Conservation (phyloP, 1,140 invertebrate species). For the Aphaenogaster ashmeadi region DNA sequence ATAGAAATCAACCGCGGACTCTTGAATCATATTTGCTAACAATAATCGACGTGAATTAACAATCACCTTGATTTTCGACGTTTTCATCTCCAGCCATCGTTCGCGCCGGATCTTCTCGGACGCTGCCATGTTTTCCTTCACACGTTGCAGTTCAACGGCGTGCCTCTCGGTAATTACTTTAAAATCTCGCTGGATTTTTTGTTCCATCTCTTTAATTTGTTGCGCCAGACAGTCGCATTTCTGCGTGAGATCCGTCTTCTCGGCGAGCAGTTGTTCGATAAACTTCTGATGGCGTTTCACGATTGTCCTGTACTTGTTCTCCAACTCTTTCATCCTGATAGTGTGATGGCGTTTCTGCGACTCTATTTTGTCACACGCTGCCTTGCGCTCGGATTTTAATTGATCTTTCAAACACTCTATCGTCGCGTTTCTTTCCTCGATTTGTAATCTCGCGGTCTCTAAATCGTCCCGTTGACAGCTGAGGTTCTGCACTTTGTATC, state of each 20-base stretch:
- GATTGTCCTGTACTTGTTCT: slow-evolving; percentile 89
- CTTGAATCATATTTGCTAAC: slow-evolving; percentile 33
- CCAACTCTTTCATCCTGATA: slow-evolving; percentile 87
- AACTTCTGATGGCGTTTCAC: slow-evolving; percentile 91
- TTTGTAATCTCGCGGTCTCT: slow-evolving; percentile 79
- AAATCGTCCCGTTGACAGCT: slow-evolving; percentile 77
- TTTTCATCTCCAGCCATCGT: slow-evolving; percentile 91
- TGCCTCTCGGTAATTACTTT: slow-evolving; percentile 90
- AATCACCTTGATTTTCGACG: slow-evolving; percentile 90
- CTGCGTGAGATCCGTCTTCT: slow-evolving; percentile 90
- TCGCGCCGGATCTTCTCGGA: slow-evolving; percentile 90
- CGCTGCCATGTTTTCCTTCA: slow-evolving; percentile 89
- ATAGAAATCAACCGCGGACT: background rate
- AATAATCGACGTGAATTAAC: background rate
- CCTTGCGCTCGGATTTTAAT: slow-evolving; percentile 83
- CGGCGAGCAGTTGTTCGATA: slow-evolving; percentile 90
- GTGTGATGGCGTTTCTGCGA: slow-evolving; percentile 81
- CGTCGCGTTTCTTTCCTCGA: slow-evolving; percentile 86
- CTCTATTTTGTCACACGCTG: slow-evolving; percentile 83
- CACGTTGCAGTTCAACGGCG: slow-evolving; percentile 89
- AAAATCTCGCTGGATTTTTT: slow-evolving; percentile 87
- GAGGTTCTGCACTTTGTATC: background rate
- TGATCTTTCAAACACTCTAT: slow-evolving; percentile 84
- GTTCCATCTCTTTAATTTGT: slow-evolving; percentile 88
- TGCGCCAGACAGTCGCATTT: slow-evolving; percentile 89